Conservation (phyloP, 2,113 vertebrate species). For the Lampris incognitus region DNA sequence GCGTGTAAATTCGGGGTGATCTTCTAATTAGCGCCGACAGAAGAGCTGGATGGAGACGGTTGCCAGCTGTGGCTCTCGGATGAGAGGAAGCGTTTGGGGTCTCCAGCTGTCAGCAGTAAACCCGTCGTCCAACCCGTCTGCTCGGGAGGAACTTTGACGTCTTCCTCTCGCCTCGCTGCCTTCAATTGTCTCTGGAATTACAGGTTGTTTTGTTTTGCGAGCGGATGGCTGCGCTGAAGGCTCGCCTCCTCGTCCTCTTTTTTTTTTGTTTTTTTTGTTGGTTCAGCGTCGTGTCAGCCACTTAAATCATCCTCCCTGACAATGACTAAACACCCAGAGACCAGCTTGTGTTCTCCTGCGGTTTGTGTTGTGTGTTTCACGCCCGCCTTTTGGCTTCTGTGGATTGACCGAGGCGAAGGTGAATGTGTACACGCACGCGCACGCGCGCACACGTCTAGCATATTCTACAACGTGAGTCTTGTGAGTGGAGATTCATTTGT, state of each 20-base stretch:
- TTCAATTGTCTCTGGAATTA: conserved; percentile 26
- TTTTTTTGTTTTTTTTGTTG: conserved; percentile 31
- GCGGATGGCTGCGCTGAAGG: background rate
- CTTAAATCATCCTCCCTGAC: conserved; percentile 53
- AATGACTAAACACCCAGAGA: conserved; percentile 42
- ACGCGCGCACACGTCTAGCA: no score
- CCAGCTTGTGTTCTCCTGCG: conserved; percentile 50
- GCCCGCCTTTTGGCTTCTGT: conserved; percentile 4
- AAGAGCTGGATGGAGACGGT: background rate
- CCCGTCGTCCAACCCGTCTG: conserved; percentile 16
- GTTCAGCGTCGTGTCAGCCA: conserved; percentile 42
- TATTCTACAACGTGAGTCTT: no score
- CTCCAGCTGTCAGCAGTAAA: conserved; percentile 57
- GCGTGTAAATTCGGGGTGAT: background rate
- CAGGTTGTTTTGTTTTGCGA: conserved; percentile 8
- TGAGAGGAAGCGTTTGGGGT: conserved; percentile 11
- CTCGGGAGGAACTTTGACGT: conserved; percentile 34
- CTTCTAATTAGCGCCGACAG: background rate
- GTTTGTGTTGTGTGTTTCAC: conserved; percentile 44
- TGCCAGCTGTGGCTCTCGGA: background rate
- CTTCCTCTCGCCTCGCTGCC: conserved; percentile 25
- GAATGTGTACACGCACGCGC: background rate
- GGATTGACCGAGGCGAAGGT: background rate
- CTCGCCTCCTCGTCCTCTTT: conserved; percentile 20
- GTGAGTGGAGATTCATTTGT: no score